Percentiles rank a stretch among this genome's conserved stretches.
Evolutionary conservation across 2,797 vertebrate genomes (phyloP).

Genomic region (Lerista edwardsae): DNA sequence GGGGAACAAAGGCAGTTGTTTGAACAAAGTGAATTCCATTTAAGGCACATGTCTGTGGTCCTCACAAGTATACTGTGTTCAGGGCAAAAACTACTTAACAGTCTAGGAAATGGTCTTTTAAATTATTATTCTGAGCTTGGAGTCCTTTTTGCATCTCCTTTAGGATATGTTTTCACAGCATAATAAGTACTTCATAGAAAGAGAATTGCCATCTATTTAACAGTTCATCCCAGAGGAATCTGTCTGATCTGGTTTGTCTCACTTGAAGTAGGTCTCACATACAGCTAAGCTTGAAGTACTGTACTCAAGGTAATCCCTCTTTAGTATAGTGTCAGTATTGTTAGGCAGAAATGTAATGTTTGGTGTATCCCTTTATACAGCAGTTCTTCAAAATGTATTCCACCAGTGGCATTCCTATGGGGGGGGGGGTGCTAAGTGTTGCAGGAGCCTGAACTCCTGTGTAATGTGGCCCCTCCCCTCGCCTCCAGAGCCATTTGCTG

Average conservation of each 20-base stretch:
- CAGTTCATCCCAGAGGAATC: too few species aligned
- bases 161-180: too few species aligned
- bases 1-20: neutral
- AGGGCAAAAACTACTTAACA: neutral
- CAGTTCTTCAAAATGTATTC: neutral
- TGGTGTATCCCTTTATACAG: neutral
- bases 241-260: too few species aligned
- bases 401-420: too few species aligned
- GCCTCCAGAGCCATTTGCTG: too few species aligned
- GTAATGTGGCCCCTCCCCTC: too few species aligned
- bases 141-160: too few species aligned
- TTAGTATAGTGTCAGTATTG: neutral
- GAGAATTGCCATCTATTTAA: too few species aligned
- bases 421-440: too few species aligned
- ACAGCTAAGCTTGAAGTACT: neutral
- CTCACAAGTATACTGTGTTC: neutral
- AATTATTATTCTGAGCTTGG: neutral
- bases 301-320: neutral
- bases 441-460: too few species aligned
- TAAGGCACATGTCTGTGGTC: neutral
- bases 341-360: neutral
- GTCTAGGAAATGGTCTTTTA: neutral
- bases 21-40: constrained; percentile 1
- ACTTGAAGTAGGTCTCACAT: too few species aligned
- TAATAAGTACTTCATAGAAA: too few species aligned